A percentile compares a stretch with the other conserved stretches of the same genome.
Conservation (phyloP, 2,888 invertebrate genomes). For the Nomada lathburiana region DNA sequence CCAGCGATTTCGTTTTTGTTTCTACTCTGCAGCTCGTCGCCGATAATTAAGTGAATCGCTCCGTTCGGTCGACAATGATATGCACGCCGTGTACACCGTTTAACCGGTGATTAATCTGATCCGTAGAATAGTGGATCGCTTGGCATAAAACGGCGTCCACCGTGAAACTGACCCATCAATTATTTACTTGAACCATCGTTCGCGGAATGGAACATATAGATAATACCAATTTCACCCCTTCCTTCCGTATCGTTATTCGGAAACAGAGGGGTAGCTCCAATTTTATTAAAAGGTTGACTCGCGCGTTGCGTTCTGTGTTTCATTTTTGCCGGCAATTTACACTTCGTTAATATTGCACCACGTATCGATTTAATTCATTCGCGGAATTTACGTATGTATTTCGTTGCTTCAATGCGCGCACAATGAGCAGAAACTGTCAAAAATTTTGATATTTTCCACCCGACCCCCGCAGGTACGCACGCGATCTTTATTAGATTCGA, state of each 20-base stretch:
- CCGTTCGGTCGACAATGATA: conserved; percentile 37
- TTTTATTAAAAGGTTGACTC: neutral
- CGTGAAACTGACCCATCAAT: conserved; percentile 11
- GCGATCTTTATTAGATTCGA: conserved; percentile 34
- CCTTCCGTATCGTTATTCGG: neutral
- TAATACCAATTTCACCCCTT: neutral
- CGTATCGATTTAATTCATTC: conserved; percentile 30
- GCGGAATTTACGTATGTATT: conserved; percentile 5
- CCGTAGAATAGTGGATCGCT: neutral
- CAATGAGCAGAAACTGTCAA: neutral
- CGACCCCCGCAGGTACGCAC: too few relatives aligned
- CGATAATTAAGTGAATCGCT: conserved; percentile 41
- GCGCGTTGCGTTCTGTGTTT: neutral
- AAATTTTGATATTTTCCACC: neutral
- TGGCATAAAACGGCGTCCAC: neutral
- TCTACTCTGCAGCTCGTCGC: neutral
- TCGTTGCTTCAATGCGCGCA: neutral
- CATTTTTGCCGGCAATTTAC: neutral
- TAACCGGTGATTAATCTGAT: conserved; percentile 53
- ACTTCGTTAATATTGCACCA: conserved; percentile 1
- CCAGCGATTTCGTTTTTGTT: conserved; percentile 9
- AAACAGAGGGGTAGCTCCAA: neutral
- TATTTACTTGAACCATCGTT: neutral
- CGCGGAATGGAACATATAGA: neutral
- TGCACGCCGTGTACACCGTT: conserved; percentile 17